Base-by-base conservation (phyloP, 2,888 invertebrate species). In the Scaptomyza reducta region DNA sequence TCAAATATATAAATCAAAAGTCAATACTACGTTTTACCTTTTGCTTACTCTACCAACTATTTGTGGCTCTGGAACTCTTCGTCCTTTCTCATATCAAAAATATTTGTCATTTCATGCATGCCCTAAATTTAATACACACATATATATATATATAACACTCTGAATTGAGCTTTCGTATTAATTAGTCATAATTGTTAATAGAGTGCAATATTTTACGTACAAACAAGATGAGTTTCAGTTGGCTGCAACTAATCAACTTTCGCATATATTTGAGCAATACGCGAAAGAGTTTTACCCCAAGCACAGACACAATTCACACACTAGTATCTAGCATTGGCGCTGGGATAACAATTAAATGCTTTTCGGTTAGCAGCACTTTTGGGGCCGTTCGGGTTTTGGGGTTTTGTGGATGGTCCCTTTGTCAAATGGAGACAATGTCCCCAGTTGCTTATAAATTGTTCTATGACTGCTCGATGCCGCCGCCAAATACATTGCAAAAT, bases 391-490 rank as follows among this genome's bases (percentile, higher is more conserved):
- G 45, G 40, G n/a, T 22, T 16, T 51, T 50, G n/a, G 50, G 35
- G 33, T 42, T 22, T 50, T 62, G 18, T 29, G 50, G 44, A 49
- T 42, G 49, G 50, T 50, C 63, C 45, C 50, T 41, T 16, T 27
- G 55, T 41, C 29, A 65, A 33, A 46, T 40, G 16, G 40, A 10
- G 40, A 10, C 16, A 40, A 16, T 9, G 40, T 87, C 82, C 82
- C 82, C 50, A 84, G 82, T 84, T 78, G 87, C 82, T 80, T 87
- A 78, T 82, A 82, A 82, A 82, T 82, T 84, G 87, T 73, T 67
- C 80, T 83, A 83, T 85, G 80, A 74, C 82, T 72, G 76, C 70
- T n/a, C 49, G 49, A 33, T 68, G 70, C 57, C 73, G 75, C 59
- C 73, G 77, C 74, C 77, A 78, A 84, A 79, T 63, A 74, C 83